A percentile compares a stretch with the other conserved stretches of the same genome.
Conservation (phyloP, 2,888 invertebrate species). For the Bimastos eiseni region DNA sequence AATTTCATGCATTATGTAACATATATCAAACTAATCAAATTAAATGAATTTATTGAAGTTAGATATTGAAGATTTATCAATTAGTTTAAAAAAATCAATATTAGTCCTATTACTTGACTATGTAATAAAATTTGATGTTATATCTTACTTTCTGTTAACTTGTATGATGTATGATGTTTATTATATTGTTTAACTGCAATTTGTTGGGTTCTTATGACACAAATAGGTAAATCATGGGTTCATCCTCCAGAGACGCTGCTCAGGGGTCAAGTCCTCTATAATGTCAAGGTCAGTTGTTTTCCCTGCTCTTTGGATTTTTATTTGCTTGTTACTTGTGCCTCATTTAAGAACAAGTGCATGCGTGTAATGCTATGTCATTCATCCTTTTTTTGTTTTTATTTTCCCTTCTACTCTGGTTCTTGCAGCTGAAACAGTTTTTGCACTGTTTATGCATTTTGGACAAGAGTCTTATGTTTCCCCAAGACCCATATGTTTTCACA, state of each 20-base stretch:
- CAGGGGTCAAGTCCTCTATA: slow-evolving; percentile 92
- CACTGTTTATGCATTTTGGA: neutral
- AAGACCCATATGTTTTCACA: neutral
- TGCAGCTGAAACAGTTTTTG: neutral
- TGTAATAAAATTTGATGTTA: too few species aligned
- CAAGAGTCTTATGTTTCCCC: too few species aligned
- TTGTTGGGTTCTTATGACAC: neutral
- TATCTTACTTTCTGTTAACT: neutral
- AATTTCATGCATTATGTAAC: too few species aligned
- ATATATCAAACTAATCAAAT: too few species aligned
- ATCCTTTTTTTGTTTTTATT: neutral
- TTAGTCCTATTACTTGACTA: neutral
- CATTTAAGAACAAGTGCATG: neutral
- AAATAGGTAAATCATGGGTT: slow-evolving; percentile 73
- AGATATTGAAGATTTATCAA: too few species aligned
- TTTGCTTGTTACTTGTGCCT: neutral
- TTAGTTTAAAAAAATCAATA: too few species aligned
- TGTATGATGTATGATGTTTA: neutral
- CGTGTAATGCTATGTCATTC: neutral
- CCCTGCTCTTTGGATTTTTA: neutral
- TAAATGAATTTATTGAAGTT: too few species aligned
- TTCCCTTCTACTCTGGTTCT: neutral
- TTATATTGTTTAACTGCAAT: neutral
- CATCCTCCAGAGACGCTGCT: slow-evolving; percentile 90
- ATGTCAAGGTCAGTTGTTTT: slow-evolving; percentile 80